These are phyloP conservation scores for Podargus strigoides DNA, from an alignment of 2,797 vertebrate genomes.

Conservation along the genomic window DNA sequence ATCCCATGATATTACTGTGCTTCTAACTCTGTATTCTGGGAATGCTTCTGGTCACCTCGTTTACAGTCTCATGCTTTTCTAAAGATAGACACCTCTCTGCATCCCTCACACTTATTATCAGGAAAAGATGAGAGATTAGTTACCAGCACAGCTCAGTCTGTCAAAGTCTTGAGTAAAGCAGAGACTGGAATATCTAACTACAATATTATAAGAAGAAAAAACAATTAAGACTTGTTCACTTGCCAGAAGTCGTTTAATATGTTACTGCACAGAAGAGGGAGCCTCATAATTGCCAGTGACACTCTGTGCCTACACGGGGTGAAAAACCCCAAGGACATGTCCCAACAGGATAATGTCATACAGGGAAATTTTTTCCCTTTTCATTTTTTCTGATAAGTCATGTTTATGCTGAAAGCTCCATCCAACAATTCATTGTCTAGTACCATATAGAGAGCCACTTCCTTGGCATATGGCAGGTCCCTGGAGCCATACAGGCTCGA, in stretches of 20 bases:
- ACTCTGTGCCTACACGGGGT: not conserved
- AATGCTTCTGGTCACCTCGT: rapidly evolving
- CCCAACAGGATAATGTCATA: not conserved
- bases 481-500: not conserved
- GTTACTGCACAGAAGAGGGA: not conserved
- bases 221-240: not conserved
- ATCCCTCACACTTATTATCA: not conserved
- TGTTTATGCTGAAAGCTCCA: not conserved
- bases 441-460: rapidly evolving
- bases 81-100: not conserved
- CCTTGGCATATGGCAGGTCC: not conserved
- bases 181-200: not conserved
- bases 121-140: not conserved
- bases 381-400: not conserved
- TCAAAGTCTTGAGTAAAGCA: not conserved
- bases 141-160: not conserved
- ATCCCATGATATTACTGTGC: not conserved
- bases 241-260: not conserved
- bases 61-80: not conserved
- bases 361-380: not conserved
- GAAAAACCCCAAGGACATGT: not conserved
- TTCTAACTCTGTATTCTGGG: not conserved
- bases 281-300: not conserved
- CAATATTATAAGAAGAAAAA: not conserved
- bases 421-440: not conserved